Base-by-base conservation (phyloP, 2,888 invertebrate species). In the Idaea dimidiata region DNA sequence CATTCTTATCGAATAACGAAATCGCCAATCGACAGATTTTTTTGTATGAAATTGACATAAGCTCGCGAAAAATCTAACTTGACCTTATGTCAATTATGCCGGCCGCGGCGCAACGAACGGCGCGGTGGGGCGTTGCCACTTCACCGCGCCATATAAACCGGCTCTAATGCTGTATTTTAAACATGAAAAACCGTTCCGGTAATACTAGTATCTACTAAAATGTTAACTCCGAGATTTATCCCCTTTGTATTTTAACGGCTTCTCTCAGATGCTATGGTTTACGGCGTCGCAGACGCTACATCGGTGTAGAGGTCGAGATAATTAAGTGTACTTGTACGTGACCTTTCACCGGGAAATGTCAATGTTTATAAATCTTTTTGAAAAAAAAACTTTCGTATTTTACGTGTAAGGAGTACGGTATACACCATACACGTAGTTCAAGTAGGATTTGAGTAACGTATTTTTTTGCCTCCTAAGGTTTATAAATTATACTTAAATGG, bases 151-250 rank as follows among this genome's bases (percentile, higher is more conserved):
- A 24, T 24, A 5, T 24, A 24, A 24, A 83, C 83, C 79, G 78
- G 81, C 83, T 84, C 89, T 88, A 87, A 87, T 87, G 82, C 88
- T 86, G 84, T 86, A 87, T 88, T 89, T 84, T 86, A 88, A 89
- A 92, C 91, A 91, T 83, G 90, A 89, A 90, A 91, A 90, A 89
- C 86, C 90, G 81, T 91, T 91, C 87, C 90, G 82, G 84, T 88
- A 84, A 88, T 84, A 83, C 88, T 85, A 43, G 43, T 43, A 43
- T 43, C 86, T 88, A 56, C 56, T 18, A 17, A 84, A 91, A 89
- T 83, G 87, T 87, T 84, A 78, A 77, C 78, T 80, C 76, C 61
- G 67, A 78, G 82, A 85, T 88, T 86, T 87, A 87, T 86, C 76
- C 76, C 74, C 76, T 77, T 78, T 81, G 78, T 79, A 76, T 81